Base-by-base conservation (phyloP, 2,113 vertebrate genomes). In the Todiramphus saurophagus region DNA sequence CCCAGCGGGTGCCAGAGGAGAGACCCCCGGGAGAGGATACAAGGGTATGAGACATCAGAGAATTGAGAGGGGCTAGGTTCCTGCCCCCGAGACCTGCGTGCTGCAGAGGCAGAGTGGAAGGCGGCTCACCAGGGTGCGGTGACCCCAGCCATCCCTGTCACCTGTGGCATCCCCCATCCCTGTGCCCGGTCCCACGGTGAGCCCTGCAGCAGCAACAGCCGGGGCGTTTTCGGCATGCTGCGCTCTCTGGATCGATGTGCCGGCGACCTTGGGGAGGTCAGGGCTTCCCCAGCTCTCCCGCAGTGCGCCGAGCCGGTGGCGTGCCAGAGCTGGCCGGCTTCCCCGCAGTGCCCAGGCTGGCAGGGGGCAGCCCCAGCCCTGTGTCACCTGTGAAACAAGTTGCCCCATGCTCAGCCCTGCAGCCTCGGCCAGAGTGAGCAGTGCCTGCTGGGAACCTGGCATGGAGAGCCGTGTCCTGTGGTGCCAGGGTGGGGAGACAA, bases 181-280 rank as follows among this genome's bases (percentile, higher is more conserved):
- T 2, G 4, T 53, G 76, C 62, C 39, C 19, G 2, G 31, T 63
- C 43, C 39, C 7, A 3, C 75, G 13, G 13, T 3, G 3, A 85
- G 87, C 35, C 43, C 3, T 7, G 55, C 9, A 18, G 66, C 72
- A 21, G 66, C 72, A 30, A 12, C 24, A 30, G 56, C 86, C 13
- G 2, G 74, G 28, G 16, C 4, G 25, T 59, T 84, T 83, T 87
- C 9, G 43, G 27, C 19, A 3, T 1, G 55, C 59, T 30, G 62
- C 72, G 84, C 80, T 84, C 80, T 41, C 75, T 16, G 64, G 89
- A 86, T 94, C 89, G 16, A 86, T 94, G 90, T 35, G 89, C 90
- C 24, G n/a, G 81, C 37, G 89, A 87, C 95, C 96, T 93, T 96
- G 95, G 78, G 56, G 88, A 94, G 94, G 95, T 96, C 92, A 83